phyloP scores from a whole-genome alignment of 2,113 vertebrate species.

The Suricata suricatta region DNA sequence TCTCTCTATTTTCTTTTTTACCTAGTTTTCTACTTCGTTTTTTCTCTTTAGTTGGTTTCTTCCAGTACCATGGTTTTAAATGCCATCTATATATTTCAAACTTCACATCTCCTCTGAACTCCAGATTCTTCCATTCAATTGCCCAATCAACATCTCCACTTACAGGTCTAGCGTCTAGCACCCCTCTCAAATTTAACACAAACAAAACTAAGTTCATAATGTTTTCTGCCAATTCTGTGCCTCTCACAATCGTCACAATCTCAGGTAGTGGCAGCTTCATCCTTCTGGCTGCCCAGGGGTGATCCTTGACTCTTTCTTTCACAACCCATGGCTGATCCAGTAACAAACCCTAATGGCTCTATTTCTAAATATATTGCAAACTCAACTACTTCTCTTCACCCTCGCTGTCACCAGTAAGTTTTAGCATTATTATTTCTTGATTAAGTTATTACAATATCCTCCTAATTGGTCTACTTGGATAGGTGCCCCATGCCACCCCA shows the following conservation, averaged over 20 bases:
- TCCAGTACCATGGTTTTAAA: neutral
- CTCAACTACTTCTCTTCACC: neutral
- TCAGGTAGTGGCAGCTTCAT: neutral
- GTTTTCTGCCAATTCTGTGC: neutral
- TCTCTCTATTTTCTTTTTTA: neutral
- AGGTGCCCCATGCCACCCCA: neutral
- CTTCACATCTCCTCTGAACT: neutral
- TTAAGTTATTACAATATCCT: neutral
- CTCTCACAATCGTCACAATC: neutral
- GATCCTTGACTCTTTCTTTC: neutral
- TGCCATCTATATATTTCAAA: neutral
- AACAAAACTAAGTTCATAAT: neutral
- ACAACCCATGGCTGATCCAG: neutral
- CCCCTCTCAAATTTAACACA: neutral
- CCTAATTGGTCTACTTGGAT: neutral
- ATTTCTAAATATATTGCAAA: neutral
- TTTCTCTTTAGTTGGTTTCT: neutral
- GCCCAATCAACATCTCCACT: neutral
- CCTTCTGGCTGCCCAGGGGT: neutral
- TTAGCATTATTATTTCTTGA: neutral
- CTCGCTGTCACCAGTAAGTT: neutral
- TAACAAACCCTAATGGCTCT: neutral
- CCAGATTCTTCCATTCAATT: neutral
- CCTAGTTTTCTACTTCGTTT: neutral
- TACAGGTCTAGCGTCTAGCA: neutral